Conservation (phyloP, 1,140 invertebrate genomes). For the Achroia grisella region DNA sequence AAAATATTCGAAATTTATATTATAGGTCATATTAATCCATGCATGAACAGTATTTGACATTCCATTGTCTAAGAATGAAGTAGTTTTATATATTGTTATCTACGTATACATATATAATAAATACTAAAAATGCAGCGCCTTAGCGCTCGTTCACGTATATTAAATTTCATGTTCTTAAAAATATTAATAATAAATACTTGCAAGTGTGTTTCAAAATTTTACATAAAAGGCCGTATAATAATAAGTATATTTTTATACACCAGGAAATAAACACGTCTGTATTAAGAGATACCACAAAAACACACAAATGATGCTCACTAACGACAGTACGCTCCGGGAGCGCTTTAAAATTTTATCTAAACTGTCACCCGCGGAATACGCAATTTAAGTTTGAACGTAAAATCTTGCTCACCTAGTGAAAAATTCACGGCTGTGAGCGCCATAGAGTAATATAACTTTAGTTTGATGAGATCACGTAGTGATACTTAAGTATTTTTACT, state of each 20-base stretch:
- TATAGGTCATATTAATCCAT: no score
- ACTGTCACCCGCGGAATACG: constrained; percentile 48
- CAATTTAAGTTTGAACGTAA: constrained; percentile 63
- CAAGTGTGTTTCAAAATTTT: background rate
- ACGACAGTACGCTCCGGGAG: background rate
- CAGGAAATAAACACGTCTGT: background rate
- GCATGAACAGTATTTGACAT: no score
- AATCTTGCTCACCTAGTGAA: constrained; percentile 41
- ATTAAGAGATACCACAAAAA: background rate
- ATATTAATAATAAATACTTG: background rate
- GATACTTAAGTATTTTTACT: background rate
- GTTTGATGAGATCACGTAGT: constrained; percentile 53
- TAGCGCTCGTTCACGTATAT: no score
- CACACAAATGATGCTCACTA: constrained; percentile 2
- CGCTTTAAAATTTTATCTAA: constrained; percentile 47
- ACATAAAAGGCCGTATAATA: background rate
- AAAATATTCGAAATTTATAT: no score
- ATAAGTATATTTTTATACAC: background rate
- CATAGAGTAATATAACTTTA: constrained; percentile 39
- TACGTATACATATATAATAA: background rate
- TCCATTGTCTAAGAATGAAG: no score
- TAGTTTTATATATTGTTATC: no score
- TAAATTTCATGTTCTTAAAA: background rate
- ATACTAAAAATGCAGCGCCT: background rate
- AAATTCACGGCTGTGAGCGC: constrained; percentile 42